Evolutionary conservation across 2,888 invertebrate genomes (phyloP).

Genomic region (Drosophila infuscata): DNA sequence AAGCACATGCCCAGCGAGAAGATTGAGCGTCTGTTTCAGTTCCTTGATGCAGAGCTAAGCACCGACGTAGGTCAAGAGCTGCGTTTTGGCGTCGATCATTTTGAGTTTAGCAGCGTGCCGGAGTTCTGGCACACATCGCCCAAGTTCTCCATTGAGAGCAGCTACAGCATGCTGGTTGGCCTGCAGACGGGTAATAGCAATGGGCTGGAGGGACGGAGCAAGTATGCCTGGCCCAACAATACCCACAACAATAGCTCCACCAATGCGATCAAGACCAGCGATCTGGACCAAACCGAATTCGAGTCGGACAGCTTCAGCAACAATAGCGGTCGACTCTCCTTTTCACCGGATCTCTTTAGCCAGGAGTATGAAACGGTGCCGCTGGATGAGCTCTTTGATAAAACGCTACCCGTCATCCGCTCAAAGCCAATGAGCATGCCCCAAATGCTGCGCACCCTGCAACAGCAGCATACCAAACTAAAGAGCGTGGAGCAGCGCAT

Average conservation of each 20-base stretch:
- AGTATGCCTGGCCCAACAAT: slow-evolving; percentile 79
- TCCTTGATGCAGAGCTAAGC: slow-evolving; percentile 62
- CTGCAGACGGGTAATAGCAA: slow-evolving; percentile 76
- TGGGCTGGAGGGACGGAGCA: slow-evolving; percentile 76
- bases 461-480: slow-evolving; percentile 71
- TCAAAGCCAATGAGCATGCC: slow-evolving; percentile 54
- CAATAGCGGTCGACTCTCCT: slow-evolving; percentile 67
- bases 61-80: slow-evolving; percentile 45
- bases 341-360: slow-evolving; percentile 75
- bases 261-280: slow-evolving; percentile 74
- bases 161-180: slow-evolving; percentile 82
- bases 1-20: slow-evolving; percentile 68
- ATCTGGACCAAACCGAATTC: slow-evolving; percentile 77
- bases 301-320: slow-evolving; percentile 74
- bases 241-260: slow-evolving; percentile 52
- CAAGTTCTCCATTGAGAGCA: slow-evolving; percentile 80
- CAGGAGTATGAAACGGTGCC: slow-evolving; percentile 78
- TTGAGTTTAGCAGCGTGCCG: slow-evolving; percentile 79
- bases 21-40: slow-evolving; percentile 74
- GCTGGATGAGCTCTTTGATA: slow-evolving; percentile 78
- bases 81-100: slow-evolving; percentile 81
- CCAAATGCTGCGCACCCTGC: slow-evolving; percentile 73
- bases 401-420: slow-evolving; percentile 35
- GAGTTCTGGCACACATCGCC: slow-evolving; percentile 68
- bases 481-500: slow-evolving; percentile 71